Base-by-base conservation (phyloP, 2,797 vertebrate species). In the Eremophila alpestris region DNA sequence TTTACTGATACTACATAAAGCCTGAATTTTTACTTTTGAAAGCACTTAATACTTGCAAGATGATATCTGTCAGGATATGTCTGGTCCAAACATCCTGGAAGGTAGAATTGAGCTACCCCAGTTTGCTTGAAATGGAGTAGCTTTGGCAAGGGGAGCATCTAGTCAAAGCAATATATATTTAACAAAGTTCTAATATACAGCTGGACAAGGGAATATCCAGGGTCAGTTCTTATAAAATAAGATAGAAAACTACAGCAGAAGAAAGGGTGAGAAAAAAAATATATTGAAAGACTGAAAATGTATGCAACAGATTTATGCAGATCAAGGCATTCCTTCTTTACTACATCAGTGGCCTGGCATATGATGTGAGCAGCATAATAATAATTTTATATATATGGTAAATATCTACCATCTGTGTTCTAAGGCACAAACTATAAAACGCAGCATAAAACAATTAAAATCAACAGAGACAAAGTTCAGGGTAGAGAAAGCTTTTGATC, bases 401-500 rank as follows among this genome's bases (percentile, higher is more conserved):
- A 96, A 95, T 95, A 95, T 92, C 89, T 95, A 95, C 95, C 95
- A 96, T 95, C 93, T 95, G 95, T 94, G 79, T 95, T 94, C 78
- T 94, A 91, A 58, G 68, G 65, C 89, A 59, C 13, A 5, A 95
- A 83, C 48, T 60, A 15, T 75, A 92, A 94, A 93, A 96, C 83
- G 79, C 68, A 91, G 78, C 54, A 91, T 75, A 96, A 94, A 95
- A 95, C 94, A 97, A 96, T 96, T 94, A 93, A 95, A 92, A 93
- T 93, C 58, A 97, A 92, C 80, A 90, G 62, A 94, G 82, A 90
- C 60, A 78, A 91, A 94, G 58, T 55, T 96, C 87, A 90, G 69
- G 43, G 16, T 73, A 95, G 49, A 92, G 73, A 95, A 85, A 85
- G 68, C 58, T 93, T 95, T 91, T 95, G 89, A 94, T 92, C 84